A percentile compares a stretch with the other conserved stretches of the same genome.
phyloP scores from a whole-genome alignment of 2,888 invertebrate species.

The Athrips mouffetella region DNA sequence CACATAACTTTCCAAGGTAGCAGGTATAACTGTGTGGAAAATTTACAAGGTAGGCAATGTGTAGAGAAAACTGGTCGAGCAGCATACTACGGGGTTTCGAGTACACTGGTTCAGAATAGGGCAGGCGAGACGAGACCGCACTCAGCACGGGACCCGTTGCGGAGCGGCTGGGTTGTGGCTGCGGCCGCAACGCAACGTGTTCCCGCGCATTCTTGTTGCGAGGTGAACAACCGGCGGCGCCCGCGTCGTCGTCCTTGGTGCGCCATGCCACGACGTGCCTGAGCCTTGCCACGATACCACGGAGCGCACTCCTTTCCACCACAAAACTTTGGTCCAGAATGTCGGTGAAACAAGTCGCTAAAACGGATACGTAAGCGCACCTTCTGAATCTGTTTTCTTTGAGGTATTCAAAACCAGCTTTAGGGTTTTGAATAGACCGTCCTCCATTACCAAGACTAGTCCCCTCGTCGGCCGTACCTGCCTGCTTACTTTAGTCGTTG shows the following conservation, averaged over 20 bases:
- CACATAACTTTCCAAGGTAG: too few species aligned
- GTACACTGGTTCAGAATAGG: conserved; percentile 12
- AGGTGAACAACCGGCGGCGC: conserved; percentile 70
- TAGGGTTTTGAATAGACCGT: too few species aligned
- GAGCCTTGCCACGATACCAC: conserved; percentile 44
- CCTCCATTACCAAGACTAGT: too few species aligned
- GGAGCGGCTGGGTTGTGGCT: not conserved
- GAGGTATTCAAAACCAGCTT: too few species aligned
- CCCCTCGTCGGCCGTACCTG: too few species aligned
- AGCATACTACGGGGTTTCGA: conserved; percentile 9
- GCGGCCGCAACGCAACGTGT: conserved; percentile 22
- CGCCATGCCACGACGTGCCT: conserved; percentile 21
- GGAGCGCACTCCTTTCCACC: conserved; percentile 62
- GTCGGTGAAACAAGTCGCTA: too few species aligned
- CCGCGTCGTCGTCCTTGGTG: conserved; percentile 63
- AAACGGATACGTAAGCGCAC: too few species aligned
- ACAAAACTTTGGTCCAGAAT: conserved; percentile 11
- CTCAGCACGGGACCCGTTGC: conserved; percentile 1
- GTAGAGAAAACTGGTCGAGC: conserved; percentile 8
- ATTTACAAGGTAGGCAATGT: not conserved
- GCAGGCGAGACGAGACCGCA: not conserved
- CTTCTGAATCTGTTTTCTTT: too few species aligned
- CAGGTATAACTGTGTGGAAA: not conserved
- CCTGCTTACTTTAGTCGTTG: too few species aligned
- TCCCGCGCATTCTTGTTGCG: conserved; percentile 58